These are phyloP conservation scores for Uropetala carovei DNA, from an alignment of 2,888 invertebrate genomes.

Conservation along the genomic window DNA sequence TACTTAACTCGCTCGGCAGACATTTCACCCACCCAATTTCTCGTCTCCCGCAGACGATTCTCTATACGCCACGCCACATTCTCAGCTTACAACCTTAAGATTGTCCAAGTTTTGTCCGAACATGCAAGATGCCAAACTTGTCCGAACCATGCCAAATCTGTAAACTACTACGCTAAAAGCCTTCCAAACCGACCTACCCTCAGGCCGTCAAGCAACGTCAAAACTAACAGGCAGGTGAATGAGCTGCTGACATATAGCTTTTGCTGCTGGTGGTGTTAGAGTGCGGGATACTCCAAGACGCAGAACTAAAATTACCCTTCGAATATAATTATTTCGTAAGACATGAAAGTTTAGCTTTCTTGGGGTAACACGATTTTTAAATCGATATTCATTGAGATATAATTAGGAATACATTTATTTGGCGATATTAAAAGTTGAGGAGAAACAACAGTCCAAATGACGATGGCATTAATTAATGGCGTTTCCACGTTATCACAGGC, in stretches of 20 bases:
- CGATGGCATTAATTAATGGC: too few relatives aligned
- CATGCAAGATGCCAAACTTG: slow-evolving; percentile 64
- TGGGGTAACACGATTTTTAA: neutral
- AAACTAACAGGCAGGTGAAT: slow-evolving; percentile 59
- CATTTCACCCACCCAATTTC: slow-evolving; percentile 36
- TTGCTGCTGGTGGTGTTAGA: slow-evolving; percentile 23
- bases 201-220: slow-evolving; percentile 53
- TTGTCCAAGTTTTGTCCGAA: slow-evolving; percentile 64
- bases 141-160: slow-evolving; percentile 62
- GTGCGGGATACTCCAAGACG: neutral
- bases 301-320: neutral
- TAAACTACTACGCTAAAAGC: slow-evolving; percentile 61
- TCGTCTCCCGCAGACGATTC: slow-evolving; percentile 22
- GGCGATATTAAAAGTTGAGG: too few relatives aligned
- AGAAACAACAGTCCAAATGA: too few relatives aligned
- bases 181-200: slow-evolving; percentile 5
- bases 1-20: slow-evolving; percentile 19
- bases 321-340: neutral
- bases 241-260: slow-evolving; percentile 41
- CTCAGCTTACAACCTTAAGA: slow-evolving; percentile 57
- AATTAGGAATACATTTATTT: neutral
- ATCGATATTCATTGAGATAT: neutral
- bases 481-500: too few relatives aligned
- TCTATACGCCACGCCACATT: slow-evolving; percentile 45
- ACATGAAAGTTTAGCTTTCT: neutral